Conservation (phyloP, 2,797 vertebrate species). For the Myotis daubentonii region DNA sequence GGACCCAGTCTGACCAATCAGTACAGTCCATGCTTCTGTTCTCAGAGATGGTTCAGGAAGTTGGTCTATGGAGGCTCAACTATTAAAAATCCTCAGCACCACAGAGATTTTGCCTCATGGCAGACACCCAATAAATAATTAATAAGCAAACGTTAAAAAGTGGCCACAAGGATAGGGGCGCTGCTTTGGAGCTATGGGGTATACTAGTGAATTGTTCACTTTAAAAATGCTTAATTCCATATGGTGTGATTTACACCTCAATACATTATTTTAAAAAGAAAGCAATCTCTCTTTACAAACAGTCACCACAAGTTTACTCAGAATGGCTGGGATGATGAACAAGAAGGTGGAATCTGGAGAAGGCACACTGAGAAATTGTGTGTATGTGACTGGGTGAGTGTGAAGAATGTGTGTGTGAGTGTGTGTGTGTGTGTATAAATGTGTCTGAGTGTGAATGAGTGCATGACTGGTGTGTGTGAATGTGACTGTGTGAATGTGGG, state of each 20-base stretch:
- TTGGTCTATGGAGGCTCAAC: background rate
- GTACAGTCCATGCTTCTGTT: background rate
- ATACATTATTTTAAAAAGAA: background rate
- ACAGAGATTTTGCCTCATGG: background rate
- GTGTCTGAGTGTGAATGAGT: fast-evolving
- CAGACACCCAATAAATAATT: background rate
- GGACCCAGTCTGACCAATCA: background rate
- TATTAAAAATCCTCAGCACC: background rate
- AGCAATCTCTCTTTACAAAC: background rate
- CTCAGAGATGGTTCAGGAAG: background rate
- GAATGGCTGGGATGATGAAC: background rate
- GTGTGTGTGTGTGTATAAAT: fast-evolving
- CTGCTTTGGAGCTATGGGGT: background rate
- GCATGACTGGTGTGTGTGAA: background rate
- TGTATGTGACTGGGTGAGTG: fast-evolving
- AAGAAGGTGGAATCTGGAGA: background rate
- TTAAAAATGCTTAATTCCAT: background rate
- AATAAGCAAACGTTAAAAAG: background rate
- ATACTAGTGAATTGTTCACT: background rate
- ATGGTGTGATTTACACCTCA: background rate
- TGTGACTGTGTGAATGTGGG: fast-evolving
- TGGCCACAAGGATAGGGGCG: background rate
- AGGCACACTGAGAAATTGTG: background rate
- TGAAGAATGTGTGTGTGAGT: too few species aligned
- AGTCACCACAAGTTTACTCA: background rate